Evolutionary conservation across 2,113 vertebrate genomes (phyloP), one percentile per base, ranked within the genome.

Genomic region (Gobius niger): DNA sequence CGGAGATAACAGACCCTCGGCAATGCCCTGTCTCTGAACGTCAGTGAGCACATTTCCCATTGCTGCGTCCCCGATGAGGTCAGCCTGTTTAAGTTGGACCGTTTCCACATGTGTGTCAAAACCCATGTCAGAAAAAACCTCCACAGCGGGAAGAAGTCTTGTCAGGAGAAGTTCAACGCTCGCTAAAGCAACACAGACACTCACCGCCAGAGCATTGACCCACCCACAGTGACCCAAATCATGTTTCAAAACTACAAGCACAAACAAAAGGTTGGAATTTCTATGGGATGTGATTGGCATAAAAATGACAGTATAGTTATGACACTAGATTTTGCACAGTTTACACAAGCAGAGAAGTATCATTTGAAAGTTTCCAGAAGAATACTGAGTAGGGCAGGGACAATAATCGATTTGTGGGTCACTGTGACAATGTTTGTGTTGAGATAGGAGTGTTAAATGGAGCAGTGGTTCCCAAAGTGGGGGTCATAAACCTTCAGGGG

Each of bases 31-130:
- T 66, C 78, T 70, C 6, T 57, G 41, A 49, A 68, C 52, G 41
- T 75, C 61, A 18, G 47, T 47, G 16, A 15, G n/a, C 5, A 53
- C 41, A 50, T 59, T 75, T 76, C 54, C 72, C 67, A 59, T 57
- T 73, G 46, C 76, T 60, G 46, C 68, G 65, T 61, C 68, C 50
- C 46, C 7, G 63, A 73, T 88, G 79, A 86, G 75, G 47, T 82
- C 80, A 84, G 73, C 0, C 15, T 84, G 83, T 81, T 80, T 81
- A 19, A 9, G 7, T 78, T 88, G 86, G 86, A 82, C 60, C 59
- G 44, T 1, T 68, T 84, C 82, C 83, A 84, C 59, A 15, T 11
- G 40, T 70, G 59, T 3, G 66, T 79, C 75, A 68, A 67, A 67
- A 53, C 59, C 51, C 19, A 24, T 14, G 7, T 65, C 61, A 68